Percentiles rank a stretch among this genome's conserved stretches.
These are phyloP conservation scores for Odontocerum albicorne DNA, from an alignment of 2,888 invertebrate species.

Conservation along the genomic window DNA sequence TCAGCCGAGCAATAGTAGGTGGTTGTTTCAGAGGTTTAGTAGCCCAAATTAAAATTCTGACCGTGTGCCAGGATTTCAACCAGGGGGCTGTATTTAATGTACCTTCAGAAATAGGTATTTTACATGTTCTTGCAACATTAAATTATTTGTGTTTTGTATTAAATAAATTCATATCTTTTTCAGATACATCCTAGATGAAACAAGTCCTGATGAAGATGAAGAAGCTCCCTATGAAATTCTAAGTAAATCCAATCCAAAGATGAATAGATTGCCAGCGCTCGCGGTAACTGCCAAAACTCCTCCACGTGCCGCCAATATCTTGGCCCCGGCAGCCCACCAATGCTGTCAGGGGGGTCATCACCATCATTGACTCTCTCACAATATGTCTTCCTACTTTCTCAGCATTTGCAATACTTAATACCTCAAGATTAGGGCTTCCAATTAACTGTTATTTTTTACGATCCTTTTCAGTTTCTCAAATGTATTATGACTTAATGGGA, in stretches of 20 bases:
- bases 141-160: no score
- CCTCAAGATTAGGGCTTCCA: no score
- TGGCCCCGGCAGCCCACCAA: conserved; percentile 21
- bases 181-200: conserved; percentile 64
- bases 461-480: no score
- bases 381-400: not conserved
- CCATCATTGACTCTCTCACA: conserved; percentile 22
- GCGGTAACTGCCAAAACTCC: conserved; percentile 2
- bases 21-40: no score
- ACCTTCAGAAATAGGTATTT: no score
- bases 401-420: not conserved
- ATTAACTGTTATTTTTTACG: no score
- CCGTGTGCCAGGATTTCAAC: no score
- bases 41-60: no score
- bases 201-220: conserved; percentile 59
- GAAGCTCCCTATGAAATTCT: conserved; percentile 62
- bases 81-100: no score
- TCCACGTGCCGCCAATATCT: conserved; percentile 1
- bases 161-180: conserved; percentile 1
- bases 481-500: no score
- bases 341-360: conserved; percentile 34
- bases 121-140: no score
- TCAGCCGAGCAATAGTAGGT: no score
- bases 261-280: conserved; percentile 12
- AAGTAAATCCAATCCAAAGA: conserved; percentile 48